Conservation (phyloP, 1,140 invertebrate genomes). For the Drosophila lowei region DNA sequence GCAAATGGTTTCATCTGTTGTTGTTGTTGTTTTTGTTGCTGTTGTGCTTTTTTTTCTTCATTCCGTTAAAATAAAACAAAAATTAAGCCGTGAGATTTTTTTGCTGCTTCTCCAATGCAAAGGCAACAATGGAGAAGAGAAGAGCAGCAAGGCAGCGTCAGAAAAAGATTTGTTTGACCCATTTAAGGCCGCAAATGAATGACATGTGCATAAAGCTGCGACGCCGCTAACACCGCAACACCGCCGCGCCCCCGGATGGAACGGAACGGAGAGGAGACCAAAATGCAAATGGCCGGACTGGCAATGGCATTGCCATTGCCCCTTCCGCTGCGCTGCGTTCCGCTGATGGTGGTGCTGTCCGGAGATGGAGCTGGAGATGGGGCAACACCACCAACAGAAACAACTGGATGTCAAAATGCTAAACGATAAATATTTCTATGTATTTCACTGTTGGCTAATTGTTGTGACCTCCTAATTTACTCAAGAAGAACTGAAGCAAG, state of each 20-base stretch:
- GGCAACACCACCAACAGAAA: conserved; percentile 27
- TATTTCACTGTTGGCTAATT: conserved; percentile 82
- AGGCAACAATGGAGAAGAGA: conserved; percentile 19
- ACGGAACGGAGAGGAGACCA: conserved; percentile 23
- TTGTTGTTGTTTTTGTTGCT: background rate
- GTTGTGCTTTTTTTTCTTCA: conserved; percentile 13
- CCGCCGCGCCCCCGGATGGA: background rate
- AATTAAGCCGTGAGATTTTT: conserved; percentile 79
- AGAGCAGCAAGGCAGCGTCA: conserved; percentile 19
- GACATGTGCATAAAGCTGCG: conserved; percentile 77
- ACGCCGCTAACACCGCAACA: conserved; percentile 22
- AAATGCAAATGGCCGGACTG: conserved; percentile 66
- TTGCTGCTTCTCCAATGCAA: conserved; percentile 27
- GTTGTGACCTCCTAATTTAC: conserved; percentile 83
- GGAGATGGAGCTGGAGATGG: conserved; percentile 12
- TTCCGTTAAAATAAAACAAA: conserved; percentile 72
- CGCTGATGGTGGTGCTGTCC: conserved; percentile 4
- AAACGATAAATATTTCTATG: conserved; percentile 70
- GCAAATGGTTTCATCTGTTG: conserved; percentile 53
- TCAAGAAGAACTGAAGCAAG: conserved; percentile 72
- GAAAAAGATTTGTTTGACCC: conserved; percentile 77
- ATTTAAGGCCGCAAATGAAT: conserved; percentile 62
- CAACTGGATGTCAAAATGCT: conserved; percentile 72
- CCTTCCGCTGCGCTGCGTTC: conserved; percentile 3
- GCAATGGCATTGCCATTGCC: conserved; percentile 54